Percentiles rank a stretch among this genome's conserved stretches.
phyloP scores from a whole-genome alignment of 2,888 invertebrate species.

The Bellardia bayeri region DNA sequence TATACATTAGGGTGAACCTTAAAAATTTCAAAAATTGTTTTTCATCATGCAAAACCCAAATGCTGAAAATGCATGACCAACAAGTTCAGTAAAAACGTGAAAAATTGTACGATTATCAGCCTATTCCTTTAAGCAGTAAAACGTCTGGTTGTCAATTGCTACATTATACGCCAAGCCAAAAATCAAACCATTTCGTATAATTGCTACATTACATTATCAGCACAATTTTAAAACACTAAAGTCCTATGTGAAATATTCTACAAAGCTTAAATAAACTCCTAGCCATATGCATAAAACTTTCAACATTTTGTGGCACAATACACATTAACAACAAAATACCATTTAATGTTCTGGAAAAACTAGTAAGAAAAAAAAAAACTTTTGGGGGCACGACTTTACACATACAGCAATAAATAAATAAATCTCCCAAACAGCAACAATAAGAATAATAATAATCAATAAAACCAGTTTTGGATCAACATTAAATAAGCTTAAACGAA shows the following conservation, averaged over 20 bases:
- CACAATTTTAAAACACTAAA: conserved; percentile 8
- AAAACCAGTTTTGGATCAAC: conserved; percentile 57
- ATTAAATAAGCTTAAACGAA: conserved; percentile 53
- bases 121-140: too few relatives aligned
- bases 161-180: too few relatives aligned
- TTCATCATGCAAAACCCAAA: too few relatives aligned
- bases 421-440: conserved; percentile 32
- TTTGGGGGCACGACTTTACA: conserved; percentile 71
- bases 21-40: too few relatives aligned
- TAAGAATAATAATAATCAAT: conserved; percentile 30
- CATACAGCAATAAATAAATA: conserved; percentile 44
- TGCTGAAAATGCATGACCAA: too few relatives aligned
- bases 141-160: too few relatives aligned
- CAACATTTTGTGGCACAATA: conserved; percentile 54
- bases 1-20: too few relatives aligned
- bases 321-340: conserved; percentile 24
- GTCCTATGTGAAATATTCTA: conserved; percentile 37
- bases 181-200: background rate
- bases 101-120: too few relatives aligned
- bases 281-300: conserved; percentile 36
- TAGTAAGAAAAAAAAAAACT: conserved; percentile 36
- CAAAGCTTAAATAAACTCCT: conserved; percentile 4
- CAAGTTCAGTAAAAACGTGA: too few relatives aligned
- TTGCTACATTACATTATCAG: conserved; percentile 12
- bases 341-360: conserved; percentile 56